Percentiles rank a stretch among this genome's conserved stretches.
phyloP scores from a whole-genome alignment of 2,113 vertebrate genomes.

The Oxyura jamaicensis region DNA sequence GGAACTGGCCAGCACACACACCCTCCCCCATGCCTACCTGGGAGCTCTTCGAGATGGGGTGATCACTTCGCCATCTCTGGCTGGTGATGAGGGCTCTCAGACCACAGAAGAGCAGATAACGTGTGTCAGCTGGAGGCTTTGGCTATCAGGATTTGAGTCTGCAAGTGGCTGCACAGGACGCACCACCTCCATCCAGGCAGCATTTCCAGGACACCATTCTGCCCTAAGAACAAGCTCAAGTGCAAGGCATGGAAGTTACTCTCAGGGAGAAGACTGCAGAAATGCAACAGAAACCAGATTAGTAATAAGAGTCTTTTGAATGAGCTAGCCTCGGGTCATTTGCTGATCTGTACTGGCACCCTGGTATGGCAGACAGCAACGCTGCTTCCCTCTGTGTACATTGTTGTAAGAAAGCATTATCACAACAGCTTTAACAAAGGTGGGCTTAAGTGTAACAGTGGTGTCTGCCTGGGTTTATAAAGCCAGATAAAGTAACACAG shows the following conservation, averaged over 20 bases:
- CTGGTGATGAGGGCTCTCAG: background rate
- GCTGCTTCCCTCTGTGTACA: background rate
- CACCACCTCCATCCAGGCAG: background rate
- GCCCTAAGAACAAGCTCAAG: background rate
- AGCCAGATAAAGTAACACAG: background rate
- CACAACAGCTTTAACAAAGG: background rate
- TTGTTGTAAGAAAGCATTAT: accelerated
- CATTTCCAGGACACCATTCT: background rate
- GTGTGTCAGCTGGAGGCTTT: background rate
- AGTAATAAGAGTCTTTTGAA: background rate
- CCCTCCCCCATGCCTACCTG: background rate
- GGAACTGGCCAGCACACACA: background rate
- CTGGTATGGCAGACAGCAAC: background rate
- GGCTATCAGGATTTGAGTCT: background rate
- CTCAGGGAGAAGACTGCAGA: background rate
- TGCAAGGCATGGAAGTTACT: background rate
- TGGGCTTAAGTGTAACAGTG: background rate
- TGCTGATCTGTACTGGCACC: background rate
- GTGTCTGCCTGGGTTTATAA: background rate
- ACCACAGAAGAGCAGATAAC: background rate
- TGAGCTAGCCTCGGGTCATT: background rate
- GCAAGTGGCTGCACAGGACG: background rate
- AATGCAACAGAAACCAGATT: background rate
- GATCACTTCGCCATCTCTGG: background rate
- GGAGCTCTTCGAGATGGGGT: accelerated